phyloP scores from a whole-genome alignment of 1,140 invertebrate species.

The Trichogramma pretiosum region DNA sequence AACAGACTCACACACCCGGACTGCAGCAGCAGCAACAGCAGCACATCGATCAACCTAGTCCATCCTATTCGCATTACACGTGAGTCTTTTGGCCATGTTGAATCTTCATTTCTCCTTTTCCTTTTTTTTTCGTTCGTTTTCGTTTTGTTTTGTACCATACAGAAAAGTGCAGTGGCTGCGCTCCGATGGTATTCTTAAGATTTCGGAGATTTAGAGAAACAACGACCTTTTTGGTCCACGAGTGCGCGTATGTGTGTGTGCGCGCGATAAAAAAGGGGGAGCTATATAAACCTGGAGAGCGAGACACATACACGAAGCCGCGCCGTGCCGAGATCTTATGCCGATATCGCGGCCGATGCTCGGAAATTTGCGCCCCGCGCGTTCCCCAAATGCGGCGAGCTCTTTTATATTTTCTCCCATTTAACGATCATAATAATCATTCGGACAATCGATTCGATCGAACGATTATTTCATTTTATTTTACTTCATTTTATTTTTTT shows the following conservation, averaged over 20 bases:
- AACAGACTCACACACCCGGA: conserved; percentile 23
- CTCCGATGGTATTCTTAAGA: neutral
- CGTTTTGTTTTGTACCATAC: neutral
- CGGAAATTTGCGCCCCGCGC: too few species aligned
- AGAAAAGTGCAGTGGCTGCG: neutral
- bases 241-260: neutral
- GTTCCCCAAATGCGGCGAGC: too few species aligned
- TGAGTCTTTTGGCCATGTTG: conserved; percentile 23
- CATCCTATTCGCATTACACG: conserved; percentile 44
- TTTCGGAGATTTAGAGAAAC: neutral
- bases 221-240: conserved; percentile 3
- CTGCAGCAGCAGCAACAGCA: conserved; percentile 5
- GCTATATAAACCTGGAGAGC: too few species aligned
- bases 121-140: neutral
- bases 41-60: conserved; percentile 39
- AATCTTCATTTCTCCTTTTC: conserved; percentile 2
- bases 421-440: too few species aligned
- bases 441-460: too few species aligned
- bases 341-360: too few species aligned
- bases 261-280: too few species aligned
- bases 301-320: too few species aligned
- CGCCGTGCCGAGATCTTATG: too few species aligned
- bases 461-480: neutral
- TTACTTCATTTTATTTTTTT: conserved; percentile 8
- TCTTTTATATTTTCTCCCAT: too few species aligned